Percentiles rank a stretch among this genome's conserved stretches.
Conservation (phyloP, 2,797 vertebrate species). For the Intellagama lesueurii region DNA sequence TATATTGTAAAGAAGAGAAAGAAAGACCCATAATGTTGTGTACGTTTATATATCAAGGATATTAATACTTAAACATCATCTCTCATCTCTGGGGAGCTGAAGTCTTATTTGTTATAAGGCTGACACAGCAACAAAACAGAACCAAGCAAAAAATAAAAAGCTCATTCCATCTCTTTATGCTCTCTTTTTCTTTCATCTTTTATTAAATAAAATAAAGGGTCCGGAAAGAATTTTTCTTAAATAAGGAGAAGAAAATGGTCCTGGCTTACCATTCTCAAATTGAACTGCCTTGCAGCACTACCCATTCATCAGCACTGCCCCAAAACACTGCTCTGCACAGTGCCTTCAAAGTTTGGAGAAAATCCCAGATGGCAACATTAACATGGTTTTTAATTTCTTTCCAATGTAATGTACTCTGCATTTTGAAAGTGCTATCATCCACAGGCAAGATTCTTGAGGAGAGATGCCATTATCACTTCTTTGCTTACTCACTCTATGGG, state of each 20-base stretch:
- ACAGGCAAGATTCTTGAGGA: neutral
- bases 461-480: too few relatives aligned
- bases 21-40: neutral
- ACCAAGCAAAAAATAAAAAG: neutral
- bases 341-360: neutral
- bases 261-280: constrained; percentile 1
- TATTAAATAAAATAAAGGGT: constrained; percentile 22
- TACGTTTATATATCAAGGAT: constrained; percentile 17
- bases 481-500: neutral
- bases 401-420: neutral
- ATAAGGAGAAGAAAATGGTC: neutral
- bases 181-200: constrained; percentile 4
- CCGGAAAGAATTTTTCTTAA: neutral
- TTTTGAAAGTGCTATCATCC: neutral
- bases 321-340: neutral
- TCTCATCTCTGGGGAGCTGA: constrained; percentile 10
- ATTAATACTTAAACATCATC: constrained; percentile 34
- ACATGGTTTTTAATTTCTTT: neutral
- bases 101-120: constrained; percentile 9
- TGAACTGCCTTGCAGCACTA: neutral
- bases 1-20: constrained; percentile 7
- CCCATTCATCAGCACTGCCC: constrained; percentile 12
- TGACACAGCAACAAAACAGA: constrained; percentile 25
- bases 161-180: neutral
- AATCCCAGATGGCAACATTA: neutral